Percentiles rank a stretch among this genome's conserved stretches.
These are phyloP conservation scores for Triplophysa dalaica DNA, from an alignment of 2,113 vertebrate species.

Conservation along the genomic window DNA sequence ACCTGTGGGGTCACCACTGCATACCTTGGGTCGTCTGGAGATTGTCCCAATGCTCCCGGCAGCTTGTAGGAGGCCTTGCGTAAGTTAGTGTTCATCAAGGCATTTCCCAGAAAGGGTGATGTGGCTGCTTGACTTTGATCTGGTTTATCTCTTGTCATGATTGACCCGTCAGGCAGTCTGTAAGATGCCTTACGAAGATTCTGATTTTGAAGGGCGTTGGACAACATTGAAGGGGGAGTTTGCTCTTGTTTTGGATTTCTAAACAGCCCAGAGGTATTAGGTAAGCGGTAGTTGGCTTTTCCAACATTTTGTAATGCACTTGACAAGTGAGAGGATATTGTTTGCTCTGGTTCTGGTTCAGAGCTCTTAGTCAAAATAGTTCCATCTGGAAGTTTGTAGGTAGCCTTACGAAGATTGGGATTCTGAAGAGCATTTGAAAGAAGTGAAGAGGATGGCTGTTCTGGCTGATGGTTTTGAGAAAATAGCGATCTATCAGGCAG, in stretches of 20 bases:
- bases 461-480: conserved; percentile 44
- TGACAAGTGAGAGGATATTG: conserved; percentile 65
- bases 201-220: conserved; percentile 68
- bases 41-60: conserved; percentile 44
- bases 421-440: conserved; percentile 62
- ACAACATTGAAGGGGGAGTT: conserved; percentile 58
- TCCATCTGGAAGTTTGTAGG: conserved; percentile 63
- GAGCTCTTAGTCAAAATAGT: conserved; percentile 49
- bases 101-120: conserved; percentile 66
- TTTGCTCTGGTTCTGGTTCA: conserved; percentile 45
- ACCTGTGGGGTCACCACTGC: conserved; percentile 88
- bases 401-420: conserved; percentile 61
- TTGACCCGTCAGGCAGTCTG: conserved; percentile 68
- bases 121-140: conserved; percentile 47
- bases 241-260: conserved; percentile 50
- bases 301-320: conserved; percentile 66
- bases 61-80: conserved; percentile 71
- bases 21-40: conserved; percentile 70
- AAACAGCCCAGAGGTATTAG: conserved; percentile 59
- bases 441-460: conserved; percentile 39
- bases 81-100: conserved; percentile 64
- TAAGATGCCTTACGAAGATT: conserved; percentile 67
- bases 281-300: conserved; percentile 68
- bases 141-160: conserved; percentile 65
- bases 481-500: conserved; percentile 63